Percentiles rank a stretch among this genome's conserved stretches.
Conservation (phyloP, 2,113 vertebrate species). For the Lepus timidus region DNA sequence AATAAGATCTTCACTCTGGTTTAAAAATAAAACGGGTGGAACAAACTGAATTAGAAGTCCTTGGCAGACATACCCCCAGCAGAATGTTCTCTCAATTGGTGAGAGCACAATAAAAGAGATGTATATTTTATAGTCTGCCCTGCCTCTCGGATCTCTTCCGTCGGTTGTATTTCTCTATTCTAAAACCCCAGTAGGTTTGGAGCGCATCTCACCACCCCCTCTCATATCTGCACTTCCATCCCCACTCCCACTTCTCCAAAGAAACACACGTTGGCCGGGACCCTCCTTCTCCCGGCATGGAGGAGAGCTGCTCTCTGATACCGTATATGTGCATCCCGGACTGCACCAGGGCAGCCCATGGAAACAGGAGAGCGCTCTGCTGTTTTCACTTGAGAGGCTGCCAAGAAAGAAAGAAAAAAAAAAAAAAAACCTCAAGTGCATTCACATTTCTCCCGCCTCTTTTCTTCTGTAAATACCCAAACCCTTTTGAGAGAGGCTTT, state of each 20-base stretch:
- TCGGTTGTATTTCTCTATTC: slow-evolving; percentile 58
- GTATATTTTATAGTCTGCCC: slow-evolving; percentile 66
- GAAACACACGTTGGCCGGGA: not conserved
- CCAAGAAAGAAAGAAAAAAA: slow-evolving; percentile 55
- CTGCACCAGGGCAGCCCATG: slow-evolving; percentile 56
- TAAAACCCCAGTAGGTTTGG: slow-evolving; percentile 29
- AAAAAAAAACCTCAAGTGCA: slow-evolving; percentile 31
- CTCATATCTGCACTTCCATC: not conserved
- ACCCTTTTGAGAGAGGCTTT: slow-evolving; percentile 75
- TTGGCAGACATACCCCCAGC: slow-evolving; percentile 66
- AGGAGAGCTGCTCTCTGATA: not conserved
- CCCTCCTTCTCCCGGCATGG: not conserved
- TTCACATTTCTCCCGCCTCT: slow-evolving; percentile 29
- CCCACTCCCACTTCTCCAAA: not conserved
- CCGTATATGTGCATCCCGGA: slow-evolving; percentile 20
- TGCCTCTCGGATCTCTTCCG: slow-evolving; percentile 29
- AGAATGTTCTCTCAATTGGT: slow-evolving; percentile 75
- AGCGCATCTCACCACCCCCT: not conserved
- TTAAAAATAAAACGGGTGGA: slow-evolving; percentile 80
- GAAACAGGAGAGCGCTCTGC: slow-evolving; percentile 72
- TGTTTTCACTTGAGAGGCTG: slow-evolving; percentile 73
- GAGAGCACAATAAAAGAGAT: slow-evolving; percentile 70
- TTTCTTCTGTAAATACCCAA: slow-evolving; percentile 81
- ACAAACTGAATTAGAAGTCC: slow-evolving; percentile 81
- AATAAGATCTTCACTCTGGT: slow-evolving; percentile 76